A percentile compares a stretch with the other conserved stretches of the same genome.
These are phyloP conservation scores for Sycobia sp. DNA, from an alignment of 1,140 invertebrate genomes.

Conservation along the genomic window DNA sequence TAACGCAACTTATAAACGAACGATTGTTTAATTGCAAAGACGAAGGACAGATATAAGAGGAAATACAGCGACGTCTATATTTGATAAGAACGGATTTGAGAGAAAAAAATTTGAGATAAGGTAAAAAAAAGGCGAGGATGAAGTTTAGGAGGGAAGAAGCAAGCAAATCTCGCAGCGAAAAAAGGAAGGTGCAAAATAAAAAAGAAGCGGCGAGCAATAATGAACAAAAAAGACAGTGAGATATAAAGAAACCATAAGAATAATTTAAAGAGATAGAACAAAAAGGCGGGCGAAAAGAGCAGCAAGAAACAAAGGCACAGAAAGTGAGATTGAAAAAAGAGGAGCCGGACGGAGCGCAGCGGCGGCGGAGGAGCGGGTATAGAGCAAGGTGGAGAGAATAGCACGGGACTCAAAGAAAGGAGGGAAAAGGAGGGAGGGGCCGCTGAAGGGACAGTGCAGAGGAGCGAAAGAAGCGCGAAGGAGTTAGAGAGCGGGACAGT, in stretches of 20 bases:
- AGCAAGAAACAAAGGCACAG: conserved; percentile 18
- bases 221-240: conserved; percentile 2
- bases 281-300: not conserved
- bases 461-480: not conserved
- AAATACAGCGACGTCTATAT: no score
- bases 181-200: conserved; percentile 33
- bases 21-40: no score
- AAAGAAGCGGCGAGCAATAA: conserved; percentile 26
- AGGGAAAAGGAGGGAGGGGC: not conserved
- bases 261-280: conserved; percentile 15
- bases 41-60: no score
- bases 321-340: conserved; percentile 26
- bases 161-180: no score
- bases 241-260: conserved; percentile 11
- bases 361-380: not conserved
- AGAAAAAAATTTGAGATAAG: no score
- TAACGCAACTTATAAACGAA: no score
- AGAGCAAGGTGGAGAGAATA: conserved; percentile 12
- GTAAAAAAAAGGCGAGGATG: no score
- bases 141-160: no score
- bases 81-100: no score
- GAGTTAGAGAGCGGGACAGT: not conserved
- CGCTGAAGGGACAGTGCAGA: conserved; percentile 9
- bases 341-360: conserved; percentile 3
- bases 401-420: conserved; percentile 4